Conservation (phyloP, 2,797 vertebrate genomes). For the Ceryle rudis region DNA sequence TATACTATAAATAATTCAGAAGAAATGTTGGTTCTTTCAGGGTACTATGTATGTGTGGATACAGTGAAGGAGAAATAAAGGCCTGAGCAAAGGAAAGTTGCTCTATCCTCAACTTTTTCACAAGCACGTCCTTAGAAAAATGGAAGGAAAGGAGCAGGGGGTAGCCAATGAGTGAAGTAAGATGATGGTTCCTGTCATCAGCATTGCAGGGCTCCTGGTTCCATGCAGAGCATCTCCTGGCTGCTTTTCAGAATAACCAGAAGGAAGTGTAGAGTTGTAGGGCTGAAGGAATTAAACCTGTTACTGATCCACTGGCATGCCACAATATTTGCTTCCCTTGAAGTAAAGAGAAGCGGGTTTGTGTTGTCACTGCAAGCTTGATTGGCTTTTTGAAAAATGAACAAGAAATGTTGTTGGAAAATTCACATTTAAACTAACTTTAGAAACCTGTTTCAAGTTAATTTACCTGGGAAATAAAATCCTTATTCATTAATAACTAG, state of each 20-base stretch:
- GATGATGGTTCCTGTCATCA: neutral
- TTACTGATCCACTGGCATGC: neutral
- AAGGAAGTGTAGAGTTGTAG: neutral
- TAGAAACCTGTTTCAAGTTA: neutral
- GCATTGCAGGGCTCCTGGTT: neutral
- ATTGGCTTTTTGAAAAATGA: neutral
- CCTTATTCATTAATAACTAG: neutral
- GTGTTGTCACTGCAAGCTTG: neutral
- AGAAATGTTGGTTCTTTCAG: constrained; percentile 22
- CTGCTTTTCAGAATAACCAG: constrained; percentile 15
- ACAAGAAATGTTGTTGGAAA: neutral
- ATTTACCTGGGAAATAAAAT: neutral
- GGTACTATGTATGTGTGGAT: neutral
- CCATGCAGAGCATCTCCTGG: neutral
- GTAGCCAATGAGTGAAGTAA: neutral
- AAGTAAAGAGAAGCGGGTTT: neutral
- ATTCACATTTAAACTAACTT: neutral
- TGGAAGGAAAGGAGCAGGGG: neutral
- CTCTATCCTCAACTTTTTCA: neutral
- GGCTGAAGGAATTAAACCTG: neutral
- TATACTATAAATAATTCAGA: constrained; percentile 59
- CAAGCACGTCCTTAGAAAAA: neutral
- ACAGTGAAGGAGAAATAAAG: neutral
- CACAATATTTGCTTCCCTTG: neutral
- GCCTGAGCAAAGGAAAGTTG: neutral